Evolutionary conservation across 1,140 invertebrate genomes (phyloP).

Genomic region (Helicoverpa armigera): DNA sequence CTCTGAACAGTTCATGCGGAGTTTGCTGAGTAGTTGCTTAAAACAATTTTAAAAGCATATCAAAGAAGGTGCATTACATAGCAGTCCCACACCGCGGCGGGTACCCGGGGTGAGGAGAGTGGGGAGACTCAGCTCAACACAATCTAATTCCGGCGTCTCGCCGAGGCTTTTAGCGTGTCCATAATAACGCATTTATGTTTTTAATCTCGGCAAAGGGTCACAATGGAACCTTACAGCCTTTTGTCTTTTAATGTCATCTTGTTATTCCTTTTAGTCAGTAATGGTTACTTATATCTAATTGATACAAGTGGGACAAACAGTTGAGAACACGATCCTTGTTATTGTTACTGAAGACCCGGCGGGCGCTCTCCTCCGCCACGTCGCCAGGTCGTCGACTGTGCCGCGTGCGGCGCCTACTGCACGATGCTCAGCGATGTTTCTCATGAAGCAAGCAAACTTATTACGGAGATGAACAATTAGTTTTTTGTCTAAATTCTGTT

Average conservation of each 20-base stretch:
- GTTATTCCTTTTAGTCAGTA: conserved; percentile 2
- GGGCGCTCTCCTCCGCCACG: too few relatives aligned
- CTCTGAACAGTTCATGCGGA: too few relatives aligned
- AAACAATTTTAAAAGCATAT: neutral
- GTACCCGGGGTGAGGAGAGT: neutral
- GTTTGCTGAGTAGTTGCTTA: neutral
- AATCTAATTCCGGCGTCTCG: conserved; percentile 47
- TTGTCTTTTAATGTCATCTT: conserved; percentile 32
- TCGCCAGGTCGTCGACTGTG: too few relatives aligned
- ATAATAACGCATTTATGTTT: conserved; percentile 49
- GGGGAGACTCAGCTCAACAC: conserved; percentile 11
- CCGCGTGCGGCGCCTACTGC: too few relatives aligned
- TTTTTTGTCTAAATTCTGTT: too few relatives aligned
- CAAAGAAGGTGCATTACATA: neutral
- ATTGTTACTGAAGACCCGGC: too few relatives aligned
- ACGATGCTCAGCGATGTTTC: too few relatives aligned
- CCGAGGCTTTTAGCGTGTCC: conserved; percentile 44
- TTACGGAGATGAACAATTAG: too few relatives aligned
- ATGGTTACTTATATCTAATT: neutral
- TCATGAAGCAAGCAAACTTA: too few relatives aligned
- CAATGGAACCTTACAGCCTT: conserved; percentile 32
- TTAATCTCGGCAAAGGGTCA: conserved; percentile 45
- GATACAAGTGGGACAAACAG: neutral
- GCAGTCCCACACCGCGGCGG: neutral
- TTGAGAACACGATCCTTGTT: too few relatives aligned